These are phyloP conservation scores for Drosophila tani DNA, from an alignment of 1,140 invertebrate genomes.

Conservation along the genomic window DNA sequence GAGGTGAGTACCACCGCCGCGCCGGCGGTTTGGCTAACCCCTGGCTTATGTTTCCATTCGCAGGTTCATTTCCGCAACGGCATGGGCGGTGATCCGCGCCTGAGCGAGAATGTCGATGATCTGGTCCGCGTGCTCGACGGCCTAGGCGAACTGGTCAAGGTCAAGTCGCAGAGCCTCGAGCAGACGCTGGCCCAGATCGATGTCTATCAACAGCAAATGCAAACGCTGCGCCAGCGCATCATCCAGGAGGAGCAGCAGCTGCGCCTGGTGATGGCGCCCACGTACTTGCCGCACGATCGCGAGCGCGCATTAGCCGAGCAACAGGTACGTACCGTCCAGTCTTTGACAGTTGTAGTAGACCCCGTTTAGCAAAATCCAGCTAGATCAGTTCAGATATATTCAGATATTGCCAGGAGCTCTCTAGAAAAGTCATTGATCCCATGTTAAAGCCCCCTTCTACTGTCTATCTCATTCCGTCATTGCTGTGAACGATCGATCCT, in stretches of 20 bases:
- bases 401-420: slow-evolving; percentile 45
- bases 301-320: slow-evolving; percentile 94
- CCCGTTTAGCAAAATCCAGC: slow-evolving; percentile 33
- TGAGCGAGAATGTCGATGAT: slow-evolving; percentile 90
- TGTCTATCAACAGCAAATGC: slow-evolving; percentile 95
- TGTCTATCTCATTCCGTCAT: slow-evolving; percentile 45
- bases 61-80: slow-evolving; percentile 95
- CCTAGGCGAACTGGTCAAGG: slow-evolving; percentile 88
- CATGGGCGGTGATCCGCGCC: slow-evolving; percentile 91
- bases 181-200: slow-evolving; percentile 94
- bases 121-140: slow-evolving; percentile 88
- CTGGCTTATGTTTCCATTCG: slow-evolving; percentile 8
- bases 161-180: slow-evolving; percentile 90
- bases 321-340: slow-evolving; percentile 91
- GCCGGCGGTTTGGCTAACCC: slow-evolving; percentile 18
- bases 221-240: slow-evolving; percentile 92
- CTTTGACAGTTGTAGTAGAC: slow-evolving; percentile 40
- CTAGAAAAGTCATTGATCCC: slow-evolving; percentile 25
- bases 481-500: slow-evolving; percentile 59
- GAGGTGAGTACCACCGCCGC: slow-evolving; percentile 87
- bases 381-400: slow-evolving; percentile 29
- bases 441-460: background rate
- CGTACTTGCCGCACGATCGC: slow-evolving; percentile 92
- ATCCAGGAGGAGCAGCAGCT: slow-evolving; percentile 94
- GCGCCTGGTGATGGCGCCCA: slow-evolving; percentile 91